A percentile compares a stretch with the other conserved stretches of the same genome.
Conservation (phyloP, 2,113 vertebrate species). For the Anser brachyrhynchus region DNA sequence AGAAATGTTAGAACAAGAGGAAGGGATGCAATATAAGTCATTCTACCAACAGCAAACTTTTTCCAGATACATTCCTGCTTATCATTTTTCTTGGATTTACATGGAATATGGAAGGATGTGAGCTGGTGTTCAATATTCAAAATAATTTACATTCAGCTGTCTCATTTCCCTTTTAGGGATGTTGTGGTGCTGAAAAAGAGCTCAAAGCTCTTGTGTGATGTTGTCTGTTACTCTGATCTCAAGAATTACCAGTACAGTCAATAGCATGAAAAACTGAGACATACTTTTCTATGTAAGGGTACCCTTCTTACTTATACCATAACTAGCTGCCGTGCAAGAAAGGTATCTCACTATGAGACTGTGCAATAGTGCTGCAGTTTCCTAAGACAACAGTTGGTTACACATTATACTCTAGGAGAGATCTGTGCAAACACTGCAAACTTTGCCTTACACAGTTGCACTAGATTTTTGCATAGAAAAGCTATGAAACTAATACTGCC, state of each 20-base stretch:
- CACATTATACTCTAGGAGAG: neutral
- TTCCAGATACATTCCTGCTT: neutral
- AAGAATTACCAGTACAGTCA: neutral
- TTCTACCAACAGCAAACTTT: neutral
- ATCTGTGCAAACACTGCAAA: neutral
- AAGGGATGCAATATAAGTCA: neutral
- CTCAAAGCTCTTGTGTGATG: neutral
- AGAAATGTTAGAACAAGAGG: neutral
- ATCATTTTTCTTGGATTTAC: neutral
- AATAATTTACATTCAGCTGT: neutral
- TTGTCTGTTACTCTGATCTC: neutral
- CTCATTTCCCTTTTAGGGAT: neutral
- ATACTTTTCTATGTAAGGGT: neutral
- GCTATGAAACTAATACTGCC: fast-evolving
- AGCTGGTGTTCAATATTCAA: neutral
- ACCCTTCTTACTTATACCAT: neutral
- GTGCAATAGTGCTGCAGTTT: neutral
- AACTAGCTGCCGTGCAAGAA: neutral
- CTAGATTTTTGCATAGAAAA: neutral
- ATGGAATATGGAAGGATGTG: neutral
- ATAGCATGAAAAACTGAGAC: neutral
- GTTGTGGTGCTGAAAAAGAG: neutral
- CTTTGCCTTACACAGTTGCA: neutral
- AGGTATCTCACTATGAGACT: neutral
- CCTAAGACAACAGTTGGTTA: neutral